Conservation (phyloP, 2,888 invertebrate species). For the Temnothorax rugatulus region DNA sequence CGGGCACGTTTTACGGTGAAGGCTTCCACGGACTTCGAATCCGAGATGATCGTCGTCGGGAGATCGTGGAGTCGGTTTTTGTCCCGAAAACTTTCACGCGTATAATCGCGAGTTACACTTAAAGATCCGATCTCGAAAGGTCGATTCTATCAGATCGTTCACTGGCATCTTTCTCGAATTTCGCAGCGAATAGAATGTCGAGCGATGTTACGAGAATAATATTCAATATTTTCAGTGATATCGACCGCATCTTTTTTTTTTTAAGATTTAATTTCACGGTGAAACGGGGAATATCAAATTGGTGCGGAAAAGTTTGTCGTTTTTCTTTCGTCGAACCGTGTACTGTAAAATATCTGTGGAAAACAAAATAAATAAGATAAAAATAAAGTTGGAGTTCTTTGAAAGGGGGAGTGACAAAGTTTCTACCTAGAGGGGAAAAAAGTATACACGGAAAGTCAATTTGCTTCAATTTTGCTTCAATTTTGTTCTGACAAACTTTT, state of each 20-base stretch:
- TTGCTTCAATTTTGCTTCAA: background rate
- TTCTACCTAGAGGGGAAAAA: background rate
- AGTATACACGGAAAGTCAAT: background rate
- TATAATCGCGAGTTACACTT: slow-evolving; percentile 57
- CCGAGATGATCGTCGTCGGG: background rate
- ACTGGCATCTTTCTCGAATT: background rate
- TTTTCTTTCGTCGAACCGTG: background rate
- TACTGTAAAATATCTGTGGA: background rate
- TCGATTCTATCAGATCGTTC: background rate
- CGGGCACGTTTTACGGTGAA: background rate
- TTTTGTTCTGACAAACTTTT: background rate
- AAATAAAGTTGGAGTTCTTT: background rate
- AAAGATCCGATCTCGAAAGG: background rate
- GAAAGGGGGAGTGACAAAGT: background rate
- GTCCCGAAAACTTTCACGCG: slow-evolving; percentile 39
- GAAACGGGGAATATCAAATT: background rate
- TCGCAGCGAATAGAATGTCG: background rate
- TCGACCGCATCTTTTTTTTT: background rate
- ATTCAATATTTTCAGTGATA: background rate
- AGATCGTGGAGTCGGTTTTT: slow-evolving; percentile 25
- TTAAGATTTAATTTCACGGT: background rate
- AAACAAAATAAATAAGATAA: background rate
- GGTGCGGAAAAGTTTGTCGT: background rate
- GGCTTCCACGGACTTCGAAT: background rate
- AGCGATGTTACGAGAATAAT: background rate